phyloP scores from a whole-genome alignment of 1,140 invertebrate species.

The Pseudomyrmex concolor region DNA sequence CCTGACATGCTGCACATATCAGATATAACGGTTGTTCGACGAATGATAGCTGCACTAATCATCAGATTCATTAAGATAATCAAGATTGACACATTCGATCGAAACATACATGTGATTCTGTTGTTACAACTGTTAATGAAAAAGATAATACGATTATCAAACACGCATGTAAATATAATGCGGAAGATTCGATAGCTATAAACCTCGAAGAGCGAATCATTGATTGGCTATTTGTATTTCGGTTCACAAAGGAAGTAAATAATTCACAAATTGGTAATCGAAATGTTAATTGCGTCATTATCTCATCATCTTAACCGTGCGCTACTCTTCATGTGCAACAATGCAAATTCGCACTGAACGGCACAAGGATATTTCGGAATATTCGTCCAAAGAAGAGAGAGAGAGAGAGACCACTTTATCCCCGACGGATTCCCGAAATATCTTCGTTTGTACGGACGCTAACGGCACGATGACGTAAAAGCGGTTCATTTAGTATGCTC shows the following conservation, averaged over 20 bases:
- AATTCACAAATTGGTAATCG: constrained; percentile 15
- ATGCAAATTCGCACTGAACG: constrained; percentile 46
- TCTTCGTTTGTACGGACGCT: constrained; percentile 40
- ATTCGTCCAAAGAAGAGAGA: not conserved
- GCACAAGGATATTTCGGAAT: constrained; percentile 32
- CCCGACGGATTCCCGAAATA: constrained; percentile 40
- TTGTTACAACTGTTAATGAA: not conserved
- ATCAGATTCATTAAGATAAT: constrained; percentile 46
- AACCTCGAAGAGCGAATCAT: not conserved
- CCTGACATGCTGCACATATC: constrained; percentile 37
- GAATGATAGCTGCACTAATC: constrained; percentile 30
- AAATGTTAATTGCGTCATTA: constrained; percentile 41
- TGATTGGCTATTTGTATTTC: not conserved
- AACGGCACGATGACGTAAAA: constrained; percentile 47
- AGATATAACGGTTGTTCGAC: constrained; percentile 3
- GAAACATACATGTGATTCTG: not conserved
- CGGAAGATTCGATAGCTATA: not conserved
- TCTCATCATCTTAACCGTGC: constrained; percentile 3
- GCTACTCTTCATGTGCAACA: constrained; percentile 22
- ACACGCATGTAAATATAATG: not conserved
- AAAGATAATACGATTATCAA: not conserved
- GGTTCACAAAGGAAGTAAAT: constrained; percentile 12
- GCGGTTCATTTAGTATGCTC: constrained; percentile 43
- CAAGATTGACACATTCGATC: not conserved
- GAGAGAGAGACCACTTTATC: constrained; percentile 1